Percentiles rank a stretch among this genome's conserved stretches.
phyloP scores from a whole-genome alignment of 2,797 vertebrate species.

The Smutsia temminckii region DNA sequence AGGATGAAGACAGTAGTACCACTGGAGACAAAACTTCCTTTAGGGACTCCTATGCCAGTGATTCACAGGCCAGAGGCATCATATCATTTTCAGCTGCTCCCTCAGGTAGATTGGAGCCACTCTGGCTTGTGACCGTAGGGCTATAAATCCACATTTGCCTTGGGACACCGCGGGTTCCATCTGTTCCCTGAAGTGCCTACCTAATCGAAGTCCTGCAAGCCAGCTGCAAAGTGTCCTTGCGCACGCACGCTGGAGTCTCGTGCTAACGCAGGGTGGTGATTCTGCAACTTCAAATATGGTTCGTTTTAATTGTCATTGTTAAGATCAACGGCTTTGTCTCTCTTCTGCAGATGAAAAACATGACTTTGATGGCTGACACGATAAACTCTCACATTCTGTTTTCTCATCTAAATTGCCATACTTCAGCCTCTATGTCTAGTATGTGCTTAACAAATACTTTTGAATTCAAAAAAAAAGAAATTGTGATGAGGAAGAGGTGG shows the following conservation, averaged over 20 bases:
- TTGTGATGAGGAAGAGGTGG: background rate
- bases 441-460: constrained; percentile 10
- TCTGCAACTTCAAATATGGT: constrained; percentile 83
- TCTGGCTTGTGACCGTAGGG: constrained; percentile 69
- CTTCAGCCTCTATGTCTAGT: background rate
- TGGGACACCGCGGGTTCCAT: constrained; percentile 81
- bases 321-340: constrained; percentile 78
- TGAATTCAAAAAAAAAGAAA: background rate
- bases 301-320: constrained; percentile 81
- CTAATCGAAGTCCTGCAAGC: constrained; percentile 83
- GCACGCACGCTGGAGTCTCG: constrained; percentile 78
- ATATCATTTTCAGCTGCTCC: constrained; percentile 71
- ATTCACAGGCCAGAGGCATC: constrained; percentile 75
- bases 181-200: constrained; percentile 84
- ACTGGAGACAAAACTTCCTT: constrained; percentile 62
- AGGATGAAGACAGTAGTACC: constrained; percentile 55
- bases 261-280: constrained; percentile 79
- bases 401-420: background rate
- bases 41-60: constrained; percentile 55
- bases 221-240: constrained; percentile 83
- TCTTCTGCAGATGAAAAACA: constrained; percentile 54
- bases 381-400: background rate
- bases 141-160: constrained; percentile 84
- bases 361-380: background rate
- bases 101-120: constrained; percentile 80